Conservation (phyloP, 2,888 invertebrate genomes). For the Hesperia comma region DNA sequence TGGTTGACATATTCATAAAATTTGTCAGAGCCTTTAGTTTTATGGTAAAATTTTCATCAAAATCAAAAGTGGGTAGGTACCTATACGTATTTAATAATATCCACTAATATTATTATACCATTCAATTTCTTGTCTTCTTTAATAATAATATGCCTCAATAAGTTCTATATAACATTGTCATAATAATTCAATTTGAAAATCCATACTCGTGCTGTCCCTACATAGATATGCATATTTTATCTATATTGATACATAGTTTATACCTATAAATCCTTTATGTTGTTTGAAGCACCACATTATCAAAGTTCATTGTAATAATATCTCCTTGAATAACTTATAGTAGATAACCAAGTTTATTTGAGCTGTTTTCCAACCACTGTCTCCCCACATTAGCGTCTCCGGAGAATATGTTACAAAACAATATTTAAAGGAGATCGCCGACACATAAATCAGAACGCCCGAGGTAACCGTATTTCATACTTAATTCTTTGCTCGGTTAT, state of each 20-base stretch:
- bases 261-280: too few species aligned
- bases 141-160: too few species aligned
- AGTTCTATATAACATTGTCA: too few species aligned
- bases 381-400: slow-evolving; percentile 42
- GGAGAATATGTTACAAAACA: slow-evolving; percentile 48
- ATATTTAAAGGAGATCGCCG: slow-evolving; percentile 63
- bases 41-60: too few species aligned
- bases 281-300: background rate
- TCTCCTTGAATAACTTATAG: background rate
- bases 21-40: background rate
- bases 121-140: too few species aligned
- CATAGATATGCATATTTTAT: too few species aligned
- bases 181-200: too few species aligned
- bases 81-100: too few species aligned
- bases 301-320: background rate
- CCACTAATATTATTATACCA: too few species aligned
- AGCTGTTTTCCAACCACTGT: slow-evolving; percentile 34
- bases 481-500: slow-evolving; percentile 78
- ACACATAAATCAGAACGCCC: slow-evolving; percentile 78
- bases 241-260: too few species aligned
- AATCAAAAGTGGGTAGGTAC: too few species aligned
- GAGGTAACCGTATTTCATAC: slow-evolving; percentile 81
- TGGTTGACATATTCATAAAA: slow-evolving; percentile 20
- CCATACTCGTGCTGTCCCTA: too few species aligned
- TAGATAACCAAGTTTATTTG: slow-evolving; percentile 14